phyloP scores from a whole-genome alignment of 1,140 invertebrate genomes.

The Phthorimaea operculella region DNA sequence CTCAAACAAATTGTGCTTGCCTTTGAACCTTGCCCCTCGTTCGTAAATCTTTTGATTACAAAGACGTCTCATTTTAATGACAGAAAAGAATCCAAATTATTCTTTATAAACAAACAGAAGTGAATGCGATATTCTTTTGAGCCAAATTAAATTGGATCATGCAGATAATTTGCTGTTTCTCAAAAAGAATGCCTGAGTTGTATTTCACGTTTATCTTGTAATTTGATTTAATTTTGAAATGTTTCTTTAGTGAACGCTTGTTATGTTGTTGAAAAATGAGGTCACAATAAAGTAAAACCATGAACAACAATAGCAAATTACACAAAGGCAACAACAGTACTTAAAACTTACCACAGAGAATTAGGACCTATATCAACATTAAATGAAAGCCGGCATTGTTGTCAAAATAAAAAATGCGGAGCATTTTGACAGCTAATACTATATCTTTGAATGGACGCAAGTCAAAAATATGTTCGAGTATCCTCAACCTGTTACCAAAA shows the following conservation, averaged over 20 bases:
- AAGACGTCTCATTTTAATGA: constrained; percentile 1
- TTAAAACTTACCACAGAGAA: too few relatives aligned
- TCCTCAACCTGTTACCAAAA: too few relatives aligned
- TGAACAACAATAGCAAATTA: too few relatives aligned
- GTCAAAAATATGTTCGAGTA: too few relatives aligned
- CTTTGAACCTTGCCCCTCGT: background rate
- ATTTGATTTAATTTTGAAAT: background rate
- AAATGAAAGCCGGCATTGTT: too few relatives aligned
- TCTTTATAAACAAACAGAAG: constrained; percentile 1
- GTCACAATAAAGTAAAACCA: too few relatives aligned
- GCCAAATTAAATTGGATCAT: background rate
- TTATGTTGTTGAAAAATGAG: too few relatives aligned
- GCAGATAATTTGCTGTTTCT: background rate
- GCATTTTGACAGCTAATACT: too few relatives aligned
- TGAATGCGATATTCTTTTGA: background rate
- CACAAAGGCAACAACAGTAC: too few relatives aligned
- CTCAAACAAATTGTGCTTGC: background rate
- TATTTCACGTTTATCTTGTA: background rate
- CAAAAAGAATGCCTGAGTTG: background rate
- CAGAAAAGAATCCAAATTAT: background rate
- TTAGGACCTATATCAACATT: too few relatives aligned
- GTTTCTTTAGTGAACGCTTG: background rate
- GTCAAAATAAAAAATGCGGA: too few relatives aligned
- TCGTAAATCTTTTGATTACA: background rate
- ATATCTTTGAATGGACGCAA: too few relatives aligned